Evolutionary conservation across 1,140 invertebrate species (phyloP).

Genomic region (Physella acuta): DNA sequence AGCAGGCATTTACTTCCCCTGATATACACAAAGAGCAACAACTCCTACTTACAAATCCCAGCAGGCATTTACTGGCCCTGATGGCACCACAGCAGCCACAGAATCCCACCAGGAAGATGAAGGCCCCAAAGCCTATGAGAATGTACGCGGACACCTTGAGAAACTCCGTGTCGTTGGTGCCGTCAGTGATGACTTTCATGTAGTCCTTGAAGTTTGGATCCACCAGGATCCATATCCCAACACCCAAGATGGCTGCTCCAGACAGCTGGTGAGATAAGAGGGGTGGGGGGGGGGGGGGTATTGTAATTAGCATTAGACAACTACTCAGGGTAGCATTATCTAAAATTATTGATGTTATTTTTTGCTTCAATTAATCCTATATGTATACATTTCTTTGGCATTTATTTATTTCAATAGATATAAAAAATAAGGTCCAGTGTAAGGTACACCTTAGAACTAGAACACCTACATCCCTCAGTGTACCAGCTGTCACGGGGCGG

Average conservation of each 20-base stretch:
- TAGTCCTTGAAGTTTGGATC: slow-evolving; percentile 71
- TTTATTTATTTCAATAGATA: too few relatives aligned
- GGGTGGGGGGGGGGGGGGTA: too few relatives aligned
- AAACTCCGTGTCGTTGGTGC: slow-evolving; percentile 62
- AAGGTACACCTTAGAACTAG: too few relatives aligned
- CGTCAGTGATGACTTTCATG: slow-evolving; percentile 53
- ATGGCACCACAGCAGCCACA: slow-evolving; percentile 88
- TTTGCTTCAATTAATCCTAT: too few relatives aligned
- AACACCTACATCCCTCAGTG: too few relatives aligned
- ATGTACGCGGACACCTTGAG: slow-evolving; percentile 59
- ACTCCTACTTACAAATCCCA: slow-evolving; percentile 68
- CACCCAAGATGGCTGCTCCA: slow-evolving; percentile 70
- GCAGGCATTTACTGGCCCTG: slow-evolving; percentile 80
- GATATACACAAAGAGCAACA: background rate
- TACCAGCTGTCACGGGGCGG: too few relatives aligned
- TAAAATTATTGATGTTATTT: too few relatives aligned
- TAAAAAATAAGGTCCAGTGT: too few relatives aligned
- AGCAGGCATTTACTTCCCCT: background rate
- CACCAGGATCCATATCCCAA: slow-evolving; percentile 75
- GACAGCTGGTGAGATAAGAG: slow-evolving; percentile 72
- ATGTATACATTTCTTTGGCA: too few relatives aligned
- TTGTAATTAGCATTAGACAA: too few relatives aligned
- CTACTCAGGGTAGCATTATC: too few relatives aligned
- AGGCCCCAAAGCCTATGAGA: slow-evolving; percentile 73
- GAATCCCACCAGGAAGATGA: slow-evolving; percentile 83